Percentiles rank a stretch among this genome's conserved stretches.
phyloP scores from a whole-genome alignment of 1,140 invertebrate genomes.

The Bombus pascuorum region DNA sequence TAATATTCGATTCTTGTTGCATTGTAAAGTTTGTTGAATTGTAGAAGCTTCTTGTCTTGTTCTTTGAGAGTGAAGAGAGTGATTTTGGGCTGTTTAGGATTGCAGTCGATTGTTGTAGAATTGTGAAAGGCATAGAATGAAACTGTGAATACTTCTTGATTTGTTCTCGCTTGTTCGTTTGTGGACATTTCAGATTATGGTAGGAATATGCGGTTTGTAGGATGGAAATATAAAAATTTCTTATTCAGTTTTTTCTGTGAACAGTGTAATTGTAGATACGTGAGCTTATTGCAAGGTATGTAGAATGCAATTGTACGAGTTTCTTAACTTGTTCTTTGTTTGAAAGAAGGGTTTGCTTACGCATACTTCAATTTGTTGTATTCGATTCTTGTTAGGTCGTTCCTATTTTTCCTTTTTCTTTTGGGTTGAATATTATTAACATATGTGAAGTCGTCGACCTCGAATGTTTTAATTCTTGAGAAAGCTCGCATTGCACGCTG shows the following conservation, averaged over 20 bases:
- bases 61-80: not conserved
- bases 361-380: too few species aligned
- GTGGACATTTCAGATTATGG: not conserved
- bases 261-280: too few species aligned
- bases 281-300: too few species aligned
- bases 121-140: not conserved
- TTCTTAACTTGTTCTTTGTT: too few species aligned
- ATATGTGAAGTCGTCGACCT: not conserved
- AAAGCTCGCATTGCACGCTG: not conserved
- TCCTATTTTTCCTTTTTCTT: too few species aligned
- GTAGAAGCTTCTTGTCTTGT: not conserved
- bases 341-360: too few species aligned
- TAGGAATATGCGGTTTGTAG: too few species aligned
- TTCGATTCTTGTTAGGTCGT: too few species aligned
- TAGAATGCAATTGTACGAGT: too few species aligned
- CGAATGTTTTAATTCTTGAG: not conserved
- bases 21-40: not conserved
- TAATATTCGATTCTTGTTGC: not conserved
- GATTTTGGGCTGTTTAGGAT: not conserved
- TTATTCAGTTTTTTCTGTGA: too few species aligned
- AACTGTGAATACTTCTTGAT: not conserved
- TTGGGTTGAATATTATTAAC: too few species aligned
- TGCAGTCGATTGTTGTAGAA: not conserved
- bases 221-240: too few species aligned
- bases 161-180: not conserved